These are phyloP conservation scores for Mesorhabditis spiculigera DNA, from an alignment of 2,888 invertebrate genomes.

Conservation along the genomic window DNA sequence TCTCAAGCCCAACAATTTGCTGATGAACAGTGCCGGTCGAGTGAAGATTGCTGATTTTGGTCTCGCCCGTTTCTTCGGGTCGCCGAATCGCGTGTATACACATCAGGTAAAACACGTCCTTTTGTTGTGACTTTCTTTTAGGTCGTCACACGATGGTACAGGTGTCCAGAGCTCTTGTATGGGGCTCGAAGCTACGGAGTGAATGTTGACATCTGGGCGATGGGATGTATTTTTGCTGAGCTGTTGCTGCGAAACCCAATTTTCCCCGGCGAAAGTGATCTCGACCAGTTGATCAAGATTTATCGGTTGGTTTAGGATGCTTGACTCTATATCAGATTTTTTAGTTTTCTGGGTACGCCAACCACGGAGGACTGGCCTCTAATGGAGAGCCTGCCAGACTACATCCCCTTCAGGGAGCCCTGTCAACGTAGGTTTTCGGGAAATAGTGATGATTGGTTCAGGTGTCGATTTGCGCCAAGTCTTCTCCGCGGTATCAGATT, in stretches of 20 bases:
- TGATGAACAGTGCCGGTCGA: conserved; percentile 84
- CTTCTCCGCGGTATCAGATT: conserved; percentile 85
- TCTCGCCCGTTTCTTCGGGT: conserved; percentile 92
- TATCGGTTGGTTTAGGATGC: conserved; percentile 67
- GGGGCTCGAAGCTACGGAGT: conserved; percentile 91
- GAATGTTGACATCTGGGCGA: conserved; percentile 98
- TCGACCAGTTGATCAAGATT: conserved; percentile 91
- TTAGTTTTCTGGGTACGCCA: conserved; percentile 80
- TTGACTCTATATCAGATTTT: neutral
- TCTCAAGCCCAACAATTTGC: conserved; percentile 95
- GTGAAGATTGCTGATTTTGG: conserved; percentile 99
- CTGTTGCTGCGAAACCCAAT: conserved; percentile 77
- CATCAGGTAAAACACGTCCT: conserved; percentile 69
- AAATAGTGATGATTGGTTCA: neutral
- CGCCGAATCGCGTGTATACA: conserved; percentile 85
- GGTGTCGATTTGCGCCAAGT: conserved; percentile 82
- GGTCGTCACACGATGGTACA: conserved; percentile 57
- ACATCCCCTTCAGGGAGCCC: conserved; percentile 52
- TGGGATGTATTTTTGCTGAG: conserved; percentile 95
- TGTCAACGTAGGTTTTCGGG: conserved; percentile 10
- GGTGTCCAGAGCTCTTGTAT: conserved; percentile 81
- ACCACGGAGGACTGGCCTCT: conserved; percentile 87
- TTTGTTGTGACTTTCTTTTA: conserved; percentile 6
- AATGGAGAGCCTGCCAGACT: conserved; percentile 73
- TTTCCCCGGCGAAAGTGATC: conserved; percentile 90